Percentiles rank a stretch among this genome's conserved stretches.
Evolutionary conservation across 2,797 vertebrate genomes (phyloP).

Genomic region (Petrocephalus sullivani): DNA sequence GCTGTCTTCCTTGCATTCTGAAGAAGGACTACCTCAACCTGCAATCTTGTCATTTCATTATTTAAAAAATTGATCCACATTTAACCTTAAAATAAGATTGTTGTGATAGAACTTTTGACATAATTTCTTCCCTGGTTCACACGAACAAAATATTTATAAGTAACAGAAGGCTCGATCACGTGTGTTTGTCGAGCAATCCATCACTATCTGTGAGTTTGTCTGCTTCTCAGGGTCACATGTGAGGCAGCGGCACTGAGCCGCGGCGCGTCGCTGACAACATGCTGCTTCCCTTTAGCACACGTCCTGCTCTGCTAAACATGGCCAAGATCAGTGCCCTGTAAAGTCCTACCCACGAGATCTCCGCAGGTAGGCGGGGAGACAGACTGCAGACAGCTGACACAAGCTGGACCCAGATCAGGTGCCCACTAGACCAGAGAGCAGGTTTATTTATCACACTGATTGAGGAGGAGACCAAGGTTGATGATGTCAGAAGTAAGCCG

Average conservation of each 20-base stretch:
- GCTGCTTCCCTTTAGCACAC: neutral
- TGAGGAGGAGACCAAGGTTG: neutral
- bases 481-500: conserved; percentile 13
- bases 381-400: neutral
- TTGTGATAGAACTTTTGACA: conserved; percentile 6
- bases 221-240: conserved; percentile 20
- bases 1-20: conserved; percentile 34
- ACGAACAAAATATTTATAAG: conserved; percentile 18
- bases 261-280: conserved; percentile 22
- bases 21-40: conserved; percentile 55
- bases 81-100: conserved; percentile 34
- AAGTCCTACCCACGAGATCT: neutral
- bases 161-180: conserved; percentile 46
- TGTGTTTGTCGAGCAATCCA: conserved; percentile 42
- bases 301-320: neutral
- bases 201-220: conserved; percentile 39
- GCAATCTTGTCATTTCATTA: conserved; percentile 64
- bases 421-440: neutral
- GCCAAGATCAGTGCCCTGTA: conserved; percentile 2
- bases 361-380: neutral
- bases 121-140: conserved; percentile 12
- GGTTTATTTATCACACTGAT: conserved; percentile 20
- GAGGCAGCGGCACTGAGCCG: neutral
- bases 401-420: neutral
- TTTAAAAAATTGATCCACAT: conserved; percentile 62